Base-by-base conservation (phyloP, 2,113 vertebrate species). In the Chaetorhynchus papuensis region DNA sequence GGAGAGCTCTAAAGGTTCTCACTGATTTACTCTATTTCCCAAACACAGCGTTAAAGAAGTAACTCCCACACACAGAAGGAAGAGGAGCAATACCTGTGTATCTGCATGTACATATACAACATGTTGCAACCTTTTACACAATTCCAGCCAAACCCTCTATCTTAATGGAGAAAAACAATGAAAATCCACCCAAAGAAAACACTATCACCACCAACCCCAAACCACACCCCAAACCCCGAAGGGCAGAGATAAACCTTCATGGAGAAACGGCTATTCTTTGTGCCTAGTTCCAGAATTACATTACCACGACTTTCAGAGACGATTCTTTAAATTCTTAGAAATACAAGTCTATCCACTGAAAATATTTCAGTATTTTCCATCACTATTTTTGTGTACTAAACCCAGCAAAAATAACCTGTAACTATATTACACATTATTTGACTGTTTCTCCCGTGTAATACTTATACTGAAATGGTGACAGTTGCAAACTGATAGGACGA, bases 21-120 rank as follows among this genome's bases (percentile, higher is more conserved):
- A 15, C 7, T 6, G 33, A 49, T 33, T 33, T 39, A 49, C 47
- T 69, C 4, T 11, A 41, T 19, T 41, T 57, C 9, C 30, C 21
- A 75, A 50, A 39, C 7, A 69, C 1, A 27, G 9, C 0, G 4
- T 15, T 82, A 35, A 69, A 45, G 13, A 23, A 20, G 0, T 3
- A 60, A 39, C 3, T 50, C 11, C 14, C 15, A 69, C 14, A 11
- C 1, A 6, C 0, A 60, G 12, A 76, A 54, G 28, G 21, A 54
- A 54, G 8, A 71, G 9, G 24, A 79, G 4, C 82, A 63, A 44
- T n/a, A 42, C 2, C 3, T 2, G 3, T 31, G 4, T 27, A 35
- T 47, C 41, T 61, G 30, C 9, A 54, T 2, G 4, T 23, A 37
- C 6, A 7, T 3, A 76, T 1, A 27, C 54, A 65, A 15, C 7